phyloP scores from a whole-genome alignment of 2,113 vertebrate species.

The Corapipo altera region DNA sequence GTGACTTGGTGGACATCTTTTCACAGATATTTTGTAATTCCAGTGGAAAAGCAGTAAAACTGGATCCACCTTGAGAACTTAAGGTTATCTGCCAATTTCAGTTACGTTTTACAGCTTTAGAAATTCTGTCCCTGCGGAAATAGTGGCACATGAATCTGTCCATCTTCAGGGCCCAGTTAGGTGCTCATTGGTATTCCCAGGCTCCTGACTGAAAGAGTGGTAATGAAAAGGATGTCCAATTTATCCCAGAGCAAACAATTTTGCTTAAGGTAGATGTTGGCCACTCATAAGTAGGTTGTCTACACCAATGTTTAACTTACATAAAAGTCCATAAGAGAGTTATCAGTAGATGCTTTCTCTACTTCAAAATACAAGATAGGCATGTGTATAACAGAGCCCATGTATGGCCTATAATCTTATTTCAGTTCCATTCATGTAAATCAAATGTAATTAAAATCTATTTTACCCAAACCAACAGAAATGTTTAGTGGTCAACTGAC shows the following conservation, averaged over 20 bases:
- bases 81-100: background rate
- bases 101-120: background rate
- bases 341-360: background rate
- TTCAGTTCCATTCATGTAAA: background rate
- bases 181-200: background rate
- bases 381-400: accelerated
- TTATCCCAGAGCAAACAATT: background rate
- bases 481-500: background rate
- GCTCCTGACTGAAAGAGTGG: background rate
- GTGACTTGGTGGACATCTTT: background rate
- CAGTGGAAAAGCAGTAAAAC: background rate
- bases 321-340: background rate
- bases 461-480: background rate
- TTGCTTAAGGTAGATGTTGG: background rate
- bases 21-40: background rate
- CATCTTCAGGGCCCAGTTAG: background rate
- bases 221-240: background rate
- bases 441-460: background rate
- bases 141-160: background rate
- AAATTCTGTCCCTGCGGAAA: background rate
- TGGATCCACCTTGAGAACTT: background rate
- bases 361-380: background rate
- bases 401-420: background rate
- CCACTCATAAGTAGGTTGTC: background rate
- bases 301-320: background rate